A percentile compares a stretch with the other conserved stretches of the same genome.
Evolutionary conservation across 2,113 vertebrate species (phyloP).

Genomic region (Anhinga rufa): DNA sequence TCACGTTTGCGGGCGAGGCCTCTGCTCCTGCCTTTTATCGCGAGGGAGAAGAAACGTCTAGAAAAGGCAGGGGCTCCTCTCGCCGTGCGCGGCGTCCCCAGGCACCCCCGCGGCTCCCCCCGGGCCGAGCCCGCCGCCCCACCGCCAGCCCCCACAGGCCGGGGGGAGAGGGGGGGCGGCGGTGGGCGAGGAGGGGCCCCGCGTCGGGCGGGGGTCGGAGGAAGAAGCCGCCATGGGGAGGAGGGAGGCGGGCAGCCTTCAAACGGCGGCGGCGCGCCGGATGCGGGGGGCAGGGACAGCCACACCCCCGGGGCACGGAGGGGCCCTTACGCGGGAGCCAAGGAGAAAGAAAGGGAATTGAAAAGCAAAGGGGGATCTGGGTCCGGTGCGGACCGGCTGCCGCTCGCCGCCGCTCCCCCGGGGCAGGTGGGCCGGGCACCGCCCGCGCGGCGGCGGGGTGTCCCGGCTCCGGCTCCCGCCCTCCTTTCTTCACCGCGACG

Average conservation of each 20-base stretch:
- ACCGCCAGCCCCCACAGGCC: background rate
- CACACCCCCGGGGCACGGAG: background rate
- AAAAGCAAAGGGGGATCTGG: background rate
- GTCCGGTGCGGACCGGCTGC: background rate
- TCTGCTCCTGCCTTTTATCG: background rate
- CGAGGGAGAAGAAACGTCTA: background rate
- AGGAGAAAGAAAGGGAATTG: background rate
- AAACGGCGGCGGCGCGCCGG: background rate
- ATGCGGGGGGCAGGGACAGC: constrained; percentile 10
- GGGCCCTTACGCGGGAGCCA: background rate
- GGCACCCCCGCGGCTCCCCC: background rate
- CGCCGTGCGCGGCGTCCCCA: background rate
- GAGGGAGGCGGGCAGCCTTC: background rate
- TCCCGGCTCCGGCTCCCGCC: background rate
- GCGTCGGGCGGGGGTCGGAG: background rate
- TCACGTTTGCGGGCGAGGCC: background rate
- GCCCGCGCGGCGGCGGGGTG: background rate
- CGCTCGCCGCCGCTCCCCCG: background rate
- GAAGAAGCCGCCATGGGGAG: background rate
- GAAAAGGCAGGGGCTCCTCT: background rate
- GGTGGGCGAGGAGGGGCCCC: background rate
- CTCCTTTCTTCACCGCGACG: background rate
- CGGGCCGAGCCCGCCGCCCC: background rate
- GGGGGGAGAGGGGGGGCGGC: background rate
- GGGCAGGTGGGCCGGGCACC: background rate